phyloP scores from a whole-genome alignment of 2,113 vertebrate genomes.

The Xerus inauris region DNA sequence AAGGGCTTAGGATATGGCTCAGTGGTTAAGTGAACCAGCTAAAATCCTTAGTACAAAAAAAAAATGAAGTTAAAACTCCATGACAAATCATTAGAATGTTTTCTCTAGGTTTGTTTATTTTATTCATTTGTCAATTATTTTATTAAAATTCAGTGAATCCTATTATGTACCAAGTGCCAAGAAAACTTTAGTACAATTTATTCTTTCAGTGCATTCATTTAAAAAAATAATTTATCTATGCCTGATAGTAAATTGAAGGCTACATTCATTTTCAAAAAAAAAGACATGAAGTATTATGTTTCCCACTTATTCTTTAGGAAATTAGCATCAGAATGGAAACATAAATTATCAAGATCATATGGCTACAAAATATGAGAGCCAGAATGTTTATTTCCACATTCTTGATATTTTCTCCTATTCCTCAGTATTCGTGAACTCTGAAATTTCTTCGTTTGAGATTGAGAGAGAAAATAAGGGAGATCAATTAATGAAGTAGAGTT shows the following conservation, averaged over 20 bases:
- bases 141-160: neutral
- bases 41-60: too few species aligned
- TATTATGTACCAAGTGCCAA: neutral
- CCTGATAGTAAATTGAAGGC: neutral
- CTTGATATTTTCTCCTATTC: neutral
- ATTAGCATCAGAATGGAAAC: neutral
- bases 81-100: neutral
- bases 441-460: neutral
- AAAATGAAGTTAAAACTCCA: neutral
- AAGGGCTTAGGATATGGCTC: too few species aligned
- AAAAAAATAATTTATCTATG: neutral
- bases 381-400: neutral
- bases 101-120: neutral
- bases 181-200: neutral
- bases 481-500: neutral
- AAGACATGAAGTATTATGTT: neutral
- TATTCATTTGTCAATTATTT: neutral
- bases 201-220: neutral
- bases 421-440: neutral
- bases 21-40: too few species aligned
- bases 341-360: neutral
- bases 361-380: neutral
- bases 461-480: neutral
- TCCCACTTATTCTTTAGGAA: neutral
- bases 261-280: neutral